Percentiles rank a stretch among this genome's conserved stretches.
Conservation (phyloP, 2,113 vertebrate species). For the Cygnus buccinator region DNA sequence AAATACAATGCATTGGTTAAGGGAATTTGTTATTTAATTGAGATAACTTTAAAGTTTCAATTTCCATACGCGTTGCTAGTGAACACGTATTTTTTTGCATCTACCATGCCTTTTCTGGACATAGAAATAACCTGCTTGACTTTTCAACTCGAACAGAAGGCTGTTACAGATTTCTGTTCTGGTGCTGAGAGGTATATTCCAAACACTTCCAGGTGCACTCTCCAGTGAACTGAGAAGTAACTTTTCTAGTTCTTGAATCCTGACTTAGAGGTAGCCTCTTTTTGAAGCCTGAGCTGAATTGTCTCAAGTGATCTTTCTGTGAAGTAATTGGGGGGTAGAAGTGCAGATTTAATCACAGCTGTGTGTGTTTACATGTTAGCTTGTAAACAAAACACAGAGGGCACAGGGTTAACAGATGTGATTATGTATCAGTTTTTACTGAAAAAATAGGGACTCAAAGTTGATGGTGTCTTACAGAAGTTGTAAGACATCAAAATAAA, state of each 20-base stretch:
- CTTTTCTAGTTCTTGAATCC: conserved; percentile 27
- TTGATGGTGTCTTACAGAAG: not conserved
- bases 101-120: not conserved
- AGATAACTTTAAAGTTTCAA: not conserved
- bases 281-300: conserved; percentile 17
- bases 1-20: not conserved
- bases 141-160: not conserved
- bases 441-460: not conserved
- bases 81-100: not conserved
- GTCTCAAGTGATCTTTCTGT: conserved; percentile 23
- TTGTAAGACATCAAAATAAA: not conserved
- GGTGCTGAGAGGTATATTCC: rapidly evolving
- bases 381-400: conserved; percentile 4
- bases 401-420: not conserved
- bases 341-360: not conserved
- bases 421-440: not conserved
- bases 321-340: conserved; percentile 31
- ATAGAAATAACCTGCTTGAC: not conserved
- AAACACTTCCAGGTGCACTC: not conserved
- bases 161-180: not conserved
- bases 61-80: not conserved
- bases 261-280: not conserved
- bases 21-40: not conserved
- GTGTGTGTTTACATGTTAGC: not conserved
- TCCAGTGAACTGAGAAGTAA: conserved; percentile 6